phyloP scores from a whole-genome alignment of 1,140 invertebrate species.

The Polypedilum vanderplanki region DNA sequence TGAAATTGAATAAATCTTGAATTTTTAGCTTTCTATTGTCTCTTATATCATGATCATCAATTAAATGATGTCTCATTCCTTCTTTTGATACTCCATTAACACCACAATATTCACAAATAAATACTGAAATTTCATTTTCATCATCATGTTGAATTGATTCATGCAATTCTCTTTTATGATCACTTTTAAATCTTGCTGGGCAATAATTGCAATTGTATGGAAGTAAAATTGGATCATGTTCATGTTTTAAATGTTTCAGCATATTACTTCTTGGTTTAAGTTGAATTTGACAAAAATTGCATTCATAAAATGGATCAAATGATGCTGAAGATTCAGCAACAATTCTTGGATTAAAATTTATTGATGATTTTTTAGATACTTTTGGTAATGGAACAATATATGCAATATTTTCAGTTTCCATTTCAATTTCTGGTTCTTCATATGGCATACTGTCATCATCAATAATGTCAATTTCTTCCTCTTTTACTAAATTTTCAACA shows the following conservation, averaged over 20 bases:
- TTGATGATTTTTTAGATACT: neutral
- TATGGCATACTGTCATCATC: neutral
- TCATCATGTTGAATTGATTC: neutral
- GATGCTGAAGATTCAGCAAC: neutral
- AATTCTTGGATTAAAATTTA: neutral
- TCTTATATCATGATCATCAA: neutral
- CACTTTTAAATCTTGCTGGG: neutral
- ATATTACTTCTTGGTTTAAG: neutral
- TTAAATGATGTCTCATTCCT: neutral
- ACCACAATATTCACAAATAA: neutral
- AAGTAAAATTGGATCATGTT: neutral
- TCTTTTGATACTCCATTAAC: neutral
- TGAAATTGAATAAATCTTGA: neutral
- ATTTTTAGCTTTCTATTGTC: neutral
- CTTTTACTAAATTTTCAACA: neutral
- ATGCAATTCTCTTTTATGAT: neutral
- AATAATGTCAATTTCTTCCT: neutral
- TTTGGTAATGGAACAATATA: neutral
- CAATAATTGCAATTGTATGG: neutral
- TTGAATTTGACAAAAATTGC: neutral
- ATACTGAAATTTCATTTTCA: neutral
- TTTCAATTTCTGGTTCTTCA: neutral
- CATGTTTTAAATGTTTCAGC: neutral
- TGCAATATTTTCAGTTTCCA: neutral
- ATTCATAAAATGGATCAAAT: neutral